Evolutionary conservation across 2,113 vertebrate genomes (phyloP).

Genomic region (Lethenteron reissneri): DNA sequence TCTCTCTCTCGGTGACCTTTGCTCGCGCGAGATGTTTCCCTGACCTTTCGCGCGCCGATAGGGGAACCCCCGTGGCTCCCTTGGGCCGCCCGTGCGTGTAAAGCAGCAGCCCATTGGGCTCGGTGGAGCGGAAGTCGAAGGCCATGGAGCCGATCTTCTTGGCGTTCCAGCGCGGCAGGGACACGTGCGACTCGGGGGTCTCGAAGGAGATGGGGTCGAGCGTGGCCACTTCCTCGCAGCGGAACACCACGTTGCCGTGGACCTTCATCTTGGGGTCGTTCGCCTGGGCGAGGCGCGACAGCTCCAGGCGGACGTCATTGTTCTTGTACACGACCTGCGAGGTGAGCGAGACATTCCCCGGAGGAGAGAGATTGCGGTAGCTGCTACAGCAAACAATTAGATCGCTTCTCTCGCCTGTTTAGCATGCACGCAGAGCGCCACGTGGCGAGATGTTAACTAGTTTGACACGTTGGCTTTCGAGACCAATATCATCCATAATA

Average conservation of each 20-base stretch:
- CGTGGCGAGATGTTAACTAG: too few species aligned
- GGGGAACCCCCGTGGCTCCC: constrained; percentile 10
- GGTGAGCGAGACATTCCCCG: too few species aligned
- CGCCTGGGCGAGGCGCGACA: constrained; percentile 1
- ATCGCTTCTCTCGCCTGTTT: too few species aligned
- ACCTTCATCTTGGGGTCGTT: background rate
- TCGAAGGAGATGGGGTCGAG: constrained; percentile 6
- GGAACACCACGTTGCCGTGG: constrained; percentile 1
- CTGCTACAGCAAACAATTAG: too few species aligned
- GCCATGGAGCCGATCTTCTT: constrained; percentile 5
- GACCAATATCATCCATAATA: too few species aligned
- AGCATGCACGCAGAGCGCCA: too few species aligned
- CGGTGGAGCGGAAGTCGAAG: background rate
- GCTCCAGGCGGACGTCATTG: constrained; percentile 3
- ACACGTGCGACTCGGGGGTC: background rate
- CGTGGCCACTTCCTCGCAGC: constrained; percentile 3
- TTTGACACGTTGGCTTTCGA: too few species aligned
- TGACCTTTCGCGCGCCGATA: too few species aligned
- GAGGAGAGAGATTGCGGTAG: too few species aligned
- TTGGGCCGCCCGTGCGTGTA: constrained; percentile 44
- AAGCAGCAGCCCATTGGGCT: constrained; percentile 34
- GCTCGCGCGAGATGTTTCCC: too few species aligned
- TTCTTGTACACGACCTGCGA: constrained; percentile 3
- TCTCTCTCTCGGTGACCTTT: too few species aligned
- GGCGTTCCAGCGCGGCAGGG: constrained; percentile 2